Conservation (phyloP, 2,888 invertebrate species). For the Drosophila diplacantha region DNA sequence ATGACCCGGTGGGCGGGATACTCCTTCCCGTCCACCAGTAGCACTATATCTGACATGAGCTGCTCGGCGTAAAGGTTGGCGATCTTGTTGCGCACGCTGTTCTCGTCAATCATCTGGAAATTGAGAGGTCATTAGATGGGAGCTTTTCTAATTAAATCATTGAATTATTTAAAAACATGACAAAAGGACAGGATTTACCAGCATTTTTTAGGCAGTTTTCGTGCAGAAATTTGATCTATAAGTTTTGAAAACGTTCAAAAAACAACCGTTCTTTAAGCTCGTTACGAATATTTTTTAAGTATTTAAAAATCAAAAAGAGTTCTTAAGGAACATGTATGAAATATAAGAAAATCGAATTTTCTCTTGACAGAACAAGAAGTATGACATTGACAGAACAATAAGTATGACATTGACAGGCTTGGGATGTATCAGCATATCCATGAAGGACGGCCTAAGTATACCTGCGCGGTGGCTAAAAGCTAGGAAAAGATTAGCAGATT, state of each 20-base stretch:
- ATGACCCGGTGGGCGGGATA: conserved; percentile 94
- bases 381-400: neutral
- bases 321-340: neutral
- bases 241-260: neutral
- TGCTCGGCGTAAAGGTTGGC: conserved; percentile 90
- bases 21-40: conserved; percentile 88
- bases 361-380: too few species aligned
- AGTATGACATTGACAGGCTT: neutral
- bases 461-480: neutral
- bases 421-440: neutral
- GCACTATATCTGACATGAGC: conserved; percentile 91
- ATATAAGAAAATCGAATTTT: neutral
- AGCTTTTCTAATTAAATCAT: too few species aligned
- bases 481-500: neutral
- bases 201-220: neutral
- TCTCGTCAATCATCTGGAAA: conserved; percentile 90
- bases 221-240: neutral
- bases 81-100: conserved; percentile 88
- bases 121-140: neutral
- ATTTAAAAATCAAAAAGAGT: too few species aligned
- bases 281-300: too few species aligned
- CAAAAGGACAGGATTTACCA: neutral
- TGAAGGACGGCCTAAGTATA: neutral
- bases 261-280: too few species aligned
- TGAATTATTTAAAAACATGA: too few species aligned